Base-by-base conservation (phyloP, 2,888 invertebrate species). In the Ditula angustiorana region DNA sequence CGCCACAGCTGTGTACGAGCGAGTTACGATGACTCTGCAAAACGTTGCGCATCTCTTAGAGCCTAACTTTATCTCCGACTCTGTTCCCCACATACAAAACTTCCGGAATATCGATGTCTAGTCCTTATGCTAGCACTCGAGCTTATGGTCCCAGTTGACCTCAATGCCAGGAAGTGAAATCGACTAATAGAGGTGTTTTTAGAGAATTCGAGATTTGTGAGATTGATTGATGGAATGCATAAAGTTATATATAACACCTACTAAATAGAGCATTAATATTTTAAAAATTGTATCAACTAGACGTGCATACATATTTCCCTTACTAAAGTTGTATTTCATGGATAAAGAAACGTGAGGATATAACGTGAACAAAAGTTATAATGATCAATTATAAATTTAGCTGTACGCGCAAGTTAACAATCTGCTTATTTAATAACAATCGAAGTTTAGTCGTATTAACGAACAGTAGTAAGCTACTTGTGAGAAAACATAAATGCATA, bases 61-160 rank as follows among this genome's bases (percentile, higher is more conserved):
- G 21, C 28, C 19, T 16, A 57, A 46, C 57, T 57, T 57, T 19
- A 30, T 13, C 46, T 46, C 30, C 10, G n/a, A 46, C n/a, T 46
- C 21, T 23, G 23, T 3, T 7, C 23, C 46, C 7, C 46, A 23
- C 44, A 30, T 44, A 46, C 46, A 7, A 59, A 59, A 64, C 44
- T 69, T 65, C 59, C 50, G 41, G 63, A 67, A 73, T 72, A 68
- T 68, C 74, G 70, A 73, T 28, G 44, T 44, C 44, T 35, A 57
- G 30, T 37, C 52, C 62, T 41, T 56, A 47, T 50, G 30, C 41
- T 71, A 68, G 74, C 67, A 70, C 73, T 73, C 71, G 72, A 74
- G 75, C 37, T 37, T n/a, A n/a, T n/a, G n/a, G n/a, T n/a, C n/a
- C n/a, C n/a, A n/a, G n/a, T n/a, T n/a, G n/a, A n/a, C n/a, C n/a